A percentile compares a stretch with the other conserved stretches of the same genome.
Evolutionary conservation across 2,888 invertebrate genomes (phyloP).

Genomic region (Rhodophaea formosa): DNA sequence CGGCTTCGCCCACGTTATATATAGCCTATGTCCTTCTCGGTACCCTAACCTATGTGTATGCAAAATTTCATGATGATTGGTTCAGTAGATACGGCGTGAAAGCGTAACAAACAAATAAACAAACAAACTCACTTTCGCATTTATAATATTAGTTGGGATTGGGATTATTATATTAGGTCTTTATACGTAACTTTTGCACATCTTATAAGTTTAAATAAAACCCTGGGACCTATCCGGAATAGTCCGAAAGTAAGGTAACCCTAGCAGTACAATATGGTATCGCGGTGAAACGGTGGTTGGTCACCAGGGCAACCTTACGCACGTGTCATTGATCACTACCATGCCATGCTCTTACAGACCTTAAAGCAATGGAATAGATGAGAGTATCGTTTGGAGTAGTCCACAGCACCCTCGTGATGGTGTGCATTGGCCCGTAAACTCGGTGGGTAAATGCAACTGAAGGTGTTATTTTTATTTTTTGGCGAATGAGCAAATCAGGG

Average conservation of each 20-base stretch:
- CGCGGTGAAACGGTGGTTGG: conserved; percentile 17
- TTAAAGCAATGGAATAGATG: neutral
- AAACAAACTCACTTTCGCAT: too few relatives aligned
- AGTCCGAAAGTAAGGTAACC: neutral
- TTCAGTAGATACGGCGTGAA: too few relatives aligned
- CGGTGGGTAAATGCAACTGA: conserved; percentile 15
- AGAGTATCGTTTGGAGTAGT: neutral
- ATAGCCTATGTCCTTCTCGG: too few relatives aligned
- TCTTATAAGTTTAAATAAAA: neutral
- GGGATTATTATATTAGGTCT: too few relatives aligned
- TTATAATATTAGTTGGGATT: too few relatives aligned
- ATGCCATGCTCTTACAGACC: neutral
- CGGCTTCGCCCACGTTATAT: too few relatives aligned
- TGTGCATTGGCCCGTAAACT: conserved; percentile 11
- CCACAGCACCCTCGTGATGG: conserved; percentile 2
- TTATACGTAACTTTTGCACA: too few relatives aligned
- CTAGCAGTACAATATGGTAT: neutral
- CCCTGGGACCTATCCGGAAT: neutral
- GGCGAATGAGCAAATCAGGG: neutral
- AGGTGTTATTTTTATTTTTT: conserved; percentile 17
- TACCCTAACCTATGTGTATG: too few relatives aligned
- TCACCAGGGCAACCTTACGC: conserved; percentile 38
- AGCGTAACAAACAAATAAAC: too few relatives aligned
- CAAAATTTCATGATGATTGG: too few relatives aligned
- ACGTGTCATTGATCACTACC: conserved; percentile 9